A percentile compares a stretch with the other conserved stretches of the same genome.
phyloP scores from a whole-genome alignment of 2,797 vertebrate genomes.

The Falco berigora region DNA sequence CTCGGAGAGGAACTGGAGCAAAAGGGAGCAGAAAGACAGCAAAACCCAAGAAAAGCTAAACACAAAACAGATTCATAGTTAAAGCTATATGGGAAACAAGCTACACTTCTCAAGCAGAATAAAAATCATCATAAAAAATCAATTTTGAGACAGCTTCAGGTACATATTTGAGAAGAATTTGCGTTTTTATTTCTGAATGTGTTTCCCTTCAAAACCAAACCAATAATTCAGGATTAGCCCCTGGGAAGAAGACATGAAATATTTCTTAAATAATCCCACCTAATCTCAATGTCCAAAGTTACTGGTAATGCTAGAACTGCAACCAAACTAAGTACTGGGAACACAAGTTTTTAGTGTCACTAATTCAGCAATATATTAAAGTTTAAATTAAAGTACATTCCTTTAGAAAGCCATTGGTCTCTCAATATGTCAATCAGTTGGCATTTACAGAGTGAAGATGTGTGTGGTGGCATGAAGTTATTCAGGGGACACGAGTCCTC shows the following conservation, averaged over 20 bases:
- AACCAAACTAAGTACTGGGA: background rate
- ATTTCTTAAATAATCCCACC: background rate
- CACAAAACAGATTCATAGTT: slow-evolving; percentile 31
- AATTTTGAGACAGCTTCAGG: background rate
- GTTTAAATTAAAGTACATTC: background rate
- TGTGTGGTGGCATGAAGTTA: background rate
- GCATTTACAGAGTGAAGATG: background rate
- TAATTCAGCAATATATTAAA: background rate
- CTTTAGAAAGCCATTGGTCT: background rate
- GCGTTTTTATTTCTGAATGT: background rate
- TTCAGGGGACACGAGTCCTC: background rate
- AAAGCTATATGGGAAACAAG: background rate
- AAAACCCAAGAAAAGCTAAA: slow-evolving; percentile 85
- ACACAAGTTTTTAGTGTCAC: background rate
- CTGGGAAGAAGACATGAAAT: background rate
- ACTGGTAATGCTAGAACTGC: background rate
- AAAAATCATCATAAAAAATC: background rate
- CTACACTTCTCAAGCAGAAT: background rate
- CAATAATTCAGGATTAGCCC: background rate
- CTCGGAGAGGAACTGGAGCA: slow-evolving; percentile 78
- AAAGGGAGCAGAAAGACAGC: slow-evolving; percentile 84
- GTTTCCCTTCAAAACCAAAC: background rate
- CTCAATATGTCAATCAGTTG: background rate
- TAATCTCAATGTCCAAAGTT: background rate
- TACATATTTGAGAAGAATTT: background rate